Conservation (phyloP, 2,888 invertebrate species). For the Caenorhabditis imperialis region DNA sequence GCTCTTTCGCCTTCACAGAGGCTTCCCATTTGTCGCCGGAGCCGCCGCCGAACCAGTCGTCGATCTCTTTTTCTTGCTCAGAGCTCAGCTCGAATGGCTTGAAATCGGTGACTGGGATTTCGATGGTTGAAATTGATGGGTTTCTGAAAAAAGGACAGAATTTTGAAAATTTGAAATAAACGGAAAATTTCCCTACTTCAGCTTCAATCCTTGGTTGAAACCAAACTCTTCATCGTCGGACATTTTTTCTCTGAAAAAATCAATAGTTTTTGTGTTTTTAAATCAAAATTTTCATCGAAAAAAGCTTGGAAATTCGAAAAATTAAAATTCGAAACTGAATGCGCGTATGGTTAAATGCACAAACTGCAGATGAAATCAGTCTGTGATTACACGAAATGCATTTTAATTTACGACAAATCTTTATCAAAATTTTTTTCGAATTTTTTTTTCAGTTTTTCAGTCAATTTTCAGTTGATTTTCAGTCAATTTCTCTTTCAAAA, state of each 20-base stretch:
- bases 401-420: slow-evolving; percentile 4
- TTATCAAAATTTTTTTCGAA: too few species aligned
- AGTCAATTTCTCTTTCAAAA: too few species aligned
- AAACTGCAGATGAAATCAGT: too few species aligned
- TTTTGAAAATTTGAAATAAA: slow-evolving; percentile 1
- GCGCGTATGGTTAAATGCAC: background rate
- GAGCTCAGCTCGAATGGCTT: too few species aligned
- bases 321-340: background rate
- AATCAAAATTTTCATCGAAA: too few species aligned
- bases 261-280: too few species aligned
- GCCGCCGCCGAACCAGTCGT: background rate
- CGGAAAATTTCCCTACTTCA: slow-evolving; percentile 13
- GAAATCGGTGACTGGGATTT: too few species aligned
- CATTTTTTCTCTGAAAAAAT: slow-evolving; percentile 22
- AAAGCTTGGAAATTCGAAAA: too few species aligned
- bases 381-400: background rate
- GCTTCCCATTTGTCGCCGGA: too few species aligned
- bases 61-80: background rate
- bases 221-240: slow-evolving; percentile 23
- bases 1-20: too few species aligned
- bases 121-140: background rate
- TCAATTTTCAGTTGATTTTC: too few species aligned
- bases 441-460: too few species aligned
- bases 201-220: slow-evolving; percentile 1
- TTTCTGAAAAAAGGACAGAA: slow-evolving; percentile 2